Evolutionary conservation across 1,140 invertebrate genomes (phyloP).

Genomic region (Belonocnema kinseyi): DNA sequence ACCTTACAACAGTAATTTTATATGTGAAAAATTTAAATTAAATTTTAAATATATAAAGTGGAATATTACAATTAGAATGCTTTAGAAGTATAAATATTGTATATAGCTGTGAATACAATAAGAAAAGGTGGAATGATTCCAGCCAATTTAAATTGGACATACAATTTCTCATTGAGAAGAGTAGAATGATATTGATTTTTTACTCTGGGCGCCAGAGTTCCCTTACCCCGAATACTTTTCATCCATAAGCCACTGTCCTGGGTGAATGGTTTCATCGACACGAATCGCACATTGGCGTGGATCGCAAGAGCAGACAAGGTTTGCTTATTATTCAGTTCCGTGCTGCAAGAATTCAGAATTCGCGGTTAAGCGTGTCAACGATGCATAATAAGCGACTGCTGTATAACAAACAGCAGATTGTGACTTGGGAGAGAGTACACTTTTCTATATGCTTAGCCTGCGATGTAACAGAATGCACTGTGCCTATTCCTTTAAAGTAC

Average conservation of each 20-base stretch:
- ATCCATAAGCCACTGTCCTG: conserved; percentile 20
- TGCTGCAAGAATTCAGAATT: conserved; percentile 36
- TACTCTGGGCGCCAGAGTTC: conserved; percentile 24
- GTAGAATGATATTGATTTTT: conserved; percentile 29
- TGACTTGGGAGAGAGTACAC: background rate
- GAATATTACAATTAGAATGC: no score
- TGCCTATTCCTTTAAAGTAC: no score
- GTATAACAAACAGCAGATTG: background rate
- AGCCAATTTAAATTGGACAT: background rate
- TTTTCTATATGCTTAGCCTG: background rate
- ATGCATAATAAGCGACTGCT: conserved; percentile 17
- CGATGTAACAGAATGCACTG: no score
- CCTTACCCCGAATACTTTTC: conserved; percentile 11
- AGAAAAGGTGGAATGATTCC: no score
- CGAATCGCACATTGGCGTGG: no score
- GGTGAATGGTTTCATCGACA: conserved; percentile 8
- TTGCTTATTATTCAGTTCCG: conserved; percentile 27
- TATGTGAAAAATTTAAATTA: no score
- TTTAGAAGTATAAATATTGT: no score
- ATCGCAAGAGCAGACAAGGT: background rate
- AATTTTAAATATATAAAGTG: no score
- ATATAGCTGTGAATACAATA: no score
- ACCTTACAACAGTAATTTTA: no score
- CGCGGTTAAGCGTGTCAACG: conserved; percentile 40
- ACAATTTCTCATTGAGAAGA: conserved; percentile 10